These are phyloP conservation scores for Riptortus pedestris DNA, from an alignment of 1,140 invertebrate species.

Conservation along the genomic window DNA sequence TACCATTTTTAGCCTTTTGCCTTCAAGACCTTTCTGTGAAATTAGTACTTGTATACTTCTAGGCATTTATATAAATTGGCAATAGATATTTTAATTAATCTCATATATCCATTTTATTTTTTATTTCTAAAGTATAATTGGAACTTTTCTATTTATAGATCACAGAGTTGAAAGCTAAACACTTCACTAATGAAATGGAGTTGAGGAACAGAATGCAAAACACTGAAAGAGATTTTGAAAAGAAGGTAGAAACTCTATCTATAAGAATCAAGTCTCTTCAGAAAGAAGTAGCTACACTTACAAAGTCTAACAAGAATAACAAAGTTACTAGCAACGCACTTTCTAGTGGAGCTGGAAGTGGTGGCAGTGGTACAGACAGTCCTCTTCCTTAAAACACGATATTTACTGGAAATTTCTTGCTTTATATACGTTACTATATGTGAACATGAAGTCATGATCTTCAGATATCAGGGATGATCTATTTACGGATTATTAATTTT, in stretches of 20 bases:
- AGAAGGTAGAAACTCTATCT: constrained; percentile 66
- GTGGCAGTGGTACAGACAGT: constrained; percentile 62
- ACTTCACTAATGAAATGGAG: constrained; percentile 78
- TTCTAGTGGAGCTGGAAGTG: constrained; percentile 26
- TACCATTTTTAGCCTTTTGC: too few species aligned
- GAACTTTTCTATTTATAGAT: constrained; percentile 49
- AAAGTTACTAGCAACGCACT: constrained; percentile 41
- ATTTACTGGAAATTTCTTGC: too few species aligned
- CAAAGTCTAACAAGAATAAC: constrained; percentile 73
- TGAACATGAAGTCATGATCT: too few species aligned
- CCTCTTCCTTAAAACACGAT: constrained; percentile 38
- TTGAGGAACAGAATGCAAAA: constrained; percentile 72
- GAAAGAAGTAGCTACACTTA: constrained; percentile 73
- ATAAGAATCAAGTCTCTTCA: constrained; percentile 63
- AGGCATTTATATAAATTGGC: too few species aligned
- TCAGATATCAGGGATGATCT: too few species aligned
- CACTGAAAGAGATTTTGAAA: constrained; percentile 67
- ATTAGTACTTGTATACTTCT: too few species aligned
- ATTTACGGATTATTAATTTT: too few species aligned
- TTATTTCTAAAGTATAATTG: background rate
- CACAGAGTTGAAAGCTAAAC: constrained; percentile 83
- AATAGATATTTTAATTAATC: too few species aligned
- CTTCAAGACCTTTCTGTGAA: too few species aligned
- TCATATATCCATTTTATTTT: background rate
- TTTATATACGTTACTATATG: too few species aligned